Evolutionary conservation across 2,797 vertebrate species (phyloP).

Genomic region (Coregonus ussuriensis): DNA sequence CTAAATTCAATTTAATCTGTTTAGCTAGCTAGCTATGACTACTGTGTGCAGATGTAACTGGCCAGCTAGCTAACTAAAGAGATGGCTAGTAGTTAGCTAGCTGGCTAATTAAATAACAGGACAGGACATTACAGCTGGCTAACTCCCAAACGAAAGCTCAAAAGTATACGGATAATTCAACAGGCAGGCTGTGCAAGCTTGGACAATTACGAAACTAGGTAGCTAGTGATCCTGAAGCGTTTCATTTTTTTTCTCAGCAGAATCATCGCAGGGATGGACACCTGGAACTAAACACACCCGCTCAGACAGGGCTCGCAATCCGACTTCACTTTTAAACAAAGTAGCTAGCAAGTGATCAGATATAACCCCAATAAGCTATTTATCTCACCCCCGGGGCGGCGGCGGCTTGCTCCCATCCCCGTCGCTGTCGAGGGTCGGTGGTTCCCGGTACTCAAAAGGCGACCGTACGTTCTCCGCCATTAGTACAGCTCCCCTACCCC

Average conservation of each 20-base stretch:
- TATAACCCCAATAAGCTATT: neutral
- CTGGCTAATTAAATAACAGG: slow-evolving; percentile 6
- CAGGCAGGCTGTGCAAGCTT: neutral
- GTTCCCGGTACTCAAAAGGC: slow-evolving; percentile 85
- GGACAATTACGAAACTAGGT: neutral
- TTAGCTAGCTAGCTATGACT: no score
- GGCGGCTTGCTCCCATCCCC: slow-evolving; percentile 82
- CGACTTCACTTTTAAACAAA: slow-evolving; percentile 13
- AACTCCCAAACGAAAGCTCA: slow-evolving; percentile 45
- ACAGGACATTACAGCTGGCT: slow-evolving; percentile 22
- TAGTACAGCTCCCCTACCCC: slow-evolving; percentile 72
- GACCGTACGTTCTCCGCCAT: slow-evolving; percentile 86
- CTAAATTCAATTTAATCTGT: no score
- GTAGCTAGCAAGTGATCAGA: neutral
- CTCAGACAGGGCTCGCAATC: slow-evolving; percentile 49
- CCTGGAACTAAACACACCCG: slow-evolving; percentile 48
- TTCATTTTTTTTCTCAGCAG: neutral
- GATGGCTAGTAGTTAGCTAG: no score
- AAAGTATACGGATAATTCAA: slow-evolving; percentile 7
- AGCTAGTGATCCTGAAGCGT: neutral
- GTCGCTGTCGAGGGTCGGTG: slow-evolving; percentile 84
- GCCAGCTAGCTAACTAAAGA: no score
- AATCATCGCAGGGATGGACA: slow-evolving; percentile 56
- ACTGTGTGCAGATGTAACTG: no score
- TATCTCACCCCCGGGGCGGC: slow-evolving; percentile 77